Percentiles rank a stretch among this genome's conserved stretches.
Conservation (phyloP, 2,888 invertebrate genomes). For the Tanytarsus gracilentus region DNA sequence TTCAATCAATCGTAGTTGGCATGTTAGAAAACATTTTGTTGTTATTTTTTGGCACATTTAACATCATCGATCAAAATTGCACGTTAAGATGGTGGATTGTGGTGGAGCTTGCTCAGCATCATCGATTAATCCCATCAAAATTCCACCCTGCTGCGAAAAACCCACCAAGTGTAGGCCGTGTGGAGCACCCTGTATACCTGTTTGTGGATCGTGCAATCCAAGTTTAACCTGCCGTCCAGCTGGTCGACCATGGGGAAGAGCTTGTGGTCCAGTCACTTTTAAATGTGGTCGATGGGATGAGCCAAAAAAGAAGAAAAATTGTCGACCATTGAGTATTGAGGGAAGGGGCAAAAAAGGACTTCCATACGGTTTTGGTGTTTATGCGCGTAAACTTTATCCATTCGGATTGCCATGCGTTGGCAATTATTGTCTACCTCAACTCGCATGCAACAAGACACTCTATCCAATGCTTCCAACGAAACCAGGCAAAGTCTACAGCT, state of each 20-base stretch:
- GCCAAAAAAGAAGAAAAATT: background rate
- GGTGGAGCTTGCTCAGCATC: background rate
- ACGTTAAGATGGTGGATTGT: background rate
- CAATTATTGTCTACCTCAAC: background rate
- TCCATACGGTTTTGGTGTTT: conserved; percentile 22
- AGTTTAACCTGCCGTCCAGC: conserved; percentile 13
- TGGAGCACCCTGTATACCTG: background rate
- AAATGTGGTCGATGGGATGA: background rate
- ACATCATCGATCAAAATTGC: too few species aligned
- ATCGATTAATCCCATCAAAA: too few species aligned
- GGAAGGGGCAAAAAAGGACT: background rate
- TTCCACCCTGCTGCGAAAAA: too few species aligned
- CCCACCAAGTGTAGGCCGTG: conserved; percentile 16
- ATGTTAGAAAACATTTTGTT: too few species aligned
- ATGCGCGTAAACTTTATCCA: conserved; percentile 18
- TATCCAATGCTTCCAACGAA: conserved; percentile 21
- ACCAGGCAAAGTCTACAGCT: conserved; percentile 13
- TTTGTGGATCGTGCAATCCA: conserved; percentile 14
- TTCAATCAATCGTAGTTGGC: too few species aligned
- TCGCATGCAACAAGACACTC: background rate
- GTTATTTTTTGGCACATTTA: too few species aligned
- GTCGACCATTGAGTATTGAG: background rate
- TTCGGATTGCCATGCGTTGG: conserved; percentile 13
- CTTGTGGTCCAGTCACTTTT: conserved; percentile 4
- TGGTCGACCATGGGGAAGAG: conserved; percentile 19